These are phyloP conservation scores for Gulo gulo DNA, from an alignment of 2,113 vertebrate species.

Conservation along the genomic window DNA sequence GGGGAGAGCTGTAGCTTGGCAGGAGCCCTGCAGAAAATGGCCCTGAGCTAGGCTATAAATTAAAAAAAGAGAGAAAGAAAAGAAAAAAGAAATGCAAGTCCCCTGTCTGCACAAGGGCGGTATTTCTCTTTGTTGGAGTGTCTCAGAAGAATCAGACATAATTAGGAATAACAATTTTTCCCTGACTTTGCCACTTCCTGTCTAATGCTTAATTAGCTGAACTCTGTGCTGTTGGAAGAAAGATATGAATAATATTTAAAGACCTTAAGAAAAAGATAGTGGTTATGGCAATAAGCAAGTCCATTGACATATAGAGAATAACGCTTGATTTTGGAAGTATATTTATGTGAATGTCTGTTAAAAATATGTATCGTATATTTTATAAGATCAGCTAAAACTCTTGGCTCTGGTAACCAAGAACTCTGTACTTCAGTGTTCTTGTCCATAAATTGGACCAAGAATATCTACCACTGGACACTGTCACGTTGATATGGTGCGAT, in stretches of 20 bases:
- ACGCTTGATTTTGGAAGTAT: background rate
- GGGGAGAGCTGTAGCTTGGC: background rate
- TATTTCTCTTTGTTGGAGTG: background rate
- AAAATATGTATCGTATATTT: background rate
- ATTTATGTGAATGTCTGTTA: background rate
- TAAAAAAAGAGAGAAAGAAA: background rate
- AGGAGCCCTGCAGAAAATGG: background rate
- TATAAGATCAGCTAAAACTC: background rate
- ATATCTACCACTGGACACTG: background rate
- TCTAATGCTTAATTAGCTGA: conserved; percentile 43
- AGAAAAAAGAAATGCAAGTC: background rate
- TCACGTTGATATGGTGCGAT: background rate
- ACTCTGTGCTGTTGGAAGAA: background rate
- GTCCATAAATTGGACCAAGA: background rate
- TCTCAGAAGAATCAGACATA: background rate
- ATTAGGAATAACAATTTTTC: background rate
- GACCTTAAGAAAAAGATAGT: background rate
- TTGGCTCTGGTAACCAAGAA: background rate
- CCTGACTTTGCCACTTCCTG: background rate
- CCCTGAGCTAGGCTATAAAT: background rate
- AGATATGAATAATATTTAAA: background rate
- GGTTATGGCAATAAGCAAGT: background rate
- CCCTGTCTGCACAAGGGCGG: background rate
- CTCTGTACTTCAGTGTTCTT: background rate
- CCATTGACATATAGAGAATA: background rate